Conservation (phyloP, 2,888 invertebrate species). For the Drosophila picticornis region DNA sequence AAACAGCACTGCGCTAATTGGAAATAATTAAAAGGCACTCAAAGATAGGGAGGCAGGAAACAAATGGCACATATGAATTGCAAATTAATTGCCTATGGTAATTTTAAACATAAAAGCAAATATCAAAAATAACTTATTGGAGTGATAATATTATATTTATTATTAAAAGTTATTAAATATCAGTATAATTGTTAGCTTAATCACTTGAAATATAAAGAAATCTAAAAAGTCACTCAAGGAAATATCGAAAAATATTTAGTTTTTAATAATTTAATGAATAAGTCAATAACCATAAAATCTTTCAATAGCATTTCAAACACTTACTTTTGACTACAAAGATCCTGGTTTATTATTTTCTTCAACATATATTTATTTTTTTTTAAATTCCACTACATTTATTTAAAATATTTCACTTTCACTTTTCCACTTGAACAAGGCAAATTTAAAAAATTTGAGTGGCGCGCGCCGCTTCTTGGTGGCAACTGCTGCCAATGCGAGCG, state of each 20-base stretch:
- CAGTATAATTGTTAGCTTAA: not conserved
- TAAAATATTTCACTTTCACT: conserved; percentile 6
- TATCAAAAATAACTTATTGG: not conserved
- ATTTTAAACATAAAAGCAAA: not conserved
- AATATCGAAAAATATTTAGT: not conserved
- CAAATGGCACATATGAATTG: conserved; percentile 20
- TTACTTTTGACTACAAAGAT: not conserved
- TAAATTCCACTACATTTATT: not conserved
- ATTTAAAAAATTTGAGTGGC: conserved; percentile 47
- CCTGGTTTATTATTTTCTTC: not conserved
- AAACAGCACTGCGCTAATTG: conserved; percentile 22
- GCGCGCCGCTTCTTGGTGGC: conserved; percentile 69
- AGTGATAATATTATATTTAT: not conserved
- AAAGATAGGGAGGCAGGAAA: conserved; percentile 25
- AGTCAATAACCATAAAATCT: not conserved
- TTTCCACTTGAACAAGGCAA: not conserved
- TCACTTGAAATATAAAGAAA: not conserved
- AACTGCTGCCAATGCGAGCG: conserved; percentile 60
- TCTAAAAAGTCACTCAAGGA: not conserved
- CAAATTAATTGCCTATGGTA: conserved; percentile 30
- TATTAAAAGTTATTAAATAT: not conserved
- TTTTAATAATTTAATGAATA: not conserved
- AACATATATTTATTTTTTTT: not conserved
- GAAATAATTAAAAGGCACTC: conserved; percentile 62
- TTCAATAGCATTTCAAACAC: not conserved